Percentiles rank a stretch among this genome's conserved stretches.
phyloP scores from a whole-genome alignment of 2,113 vertebrate genomes.

The Oryzias melastigma region DNA sequence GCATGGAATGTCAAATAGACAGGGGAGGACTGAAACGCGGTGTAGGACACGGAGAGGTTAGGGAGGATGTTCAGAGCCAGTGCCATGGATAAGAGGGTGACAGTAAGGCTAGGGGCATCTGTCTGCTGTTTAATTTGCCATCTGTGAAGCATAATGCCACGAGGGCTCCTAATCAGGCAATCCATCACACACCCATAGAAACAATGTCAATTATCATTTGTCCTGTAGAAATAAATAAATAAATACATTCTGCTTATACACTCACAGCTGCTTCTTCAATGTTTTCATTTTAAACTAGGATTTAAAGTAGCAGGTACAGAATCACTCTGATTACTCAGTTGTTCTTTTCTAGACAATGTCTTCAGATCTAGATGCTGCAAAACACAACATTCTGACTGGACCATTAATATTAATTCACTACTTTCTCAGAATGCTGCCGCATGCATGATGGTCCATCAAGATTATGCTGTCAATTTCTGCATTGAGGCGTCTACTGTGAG shows the following conservation, averaged over 20 bases:
- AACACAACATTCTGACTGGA: constrained; percentile 7
- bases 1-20: not conserved
- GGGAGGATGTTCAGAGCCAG: constrained; percentile 12
- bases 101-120: constrained; percentile 56
- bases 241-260: not conserved
- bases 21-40: constrained; percentile 11
- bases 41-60: constrained; percentile 26
- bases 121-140: constrained; percentile 75
- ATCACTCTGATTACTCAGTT: not conserved
- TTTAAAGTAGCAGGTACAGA: not conserved
- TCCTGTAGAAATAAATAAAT: constrained; percentile 38
- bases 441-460: too few species aligned
- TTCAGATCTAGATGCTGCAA: not conserved
- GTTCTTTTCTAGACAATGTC: constrained; percentile 10
- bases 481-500: too few species aligned
- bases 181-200: constrained; percentile 86
- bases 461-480: too few species aligned
- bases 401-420: constrained; percentile 49
- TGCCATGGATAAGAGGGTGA: constrained; percentile 38
- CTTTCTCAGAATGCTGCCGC: too few species aligned
- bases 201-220: constrained; percentile 82
- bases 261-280: not conserved
- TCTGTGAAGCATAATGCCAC: constrained; percentile 78
- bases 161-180: constrained; percentile 82
- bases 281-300: constrained; percentile 5